These are phyloP conservation scores for Sebastes itinus DNA, from an alignment of 2,797 vertebrate species.

Conservation along the genomic window DNA sequence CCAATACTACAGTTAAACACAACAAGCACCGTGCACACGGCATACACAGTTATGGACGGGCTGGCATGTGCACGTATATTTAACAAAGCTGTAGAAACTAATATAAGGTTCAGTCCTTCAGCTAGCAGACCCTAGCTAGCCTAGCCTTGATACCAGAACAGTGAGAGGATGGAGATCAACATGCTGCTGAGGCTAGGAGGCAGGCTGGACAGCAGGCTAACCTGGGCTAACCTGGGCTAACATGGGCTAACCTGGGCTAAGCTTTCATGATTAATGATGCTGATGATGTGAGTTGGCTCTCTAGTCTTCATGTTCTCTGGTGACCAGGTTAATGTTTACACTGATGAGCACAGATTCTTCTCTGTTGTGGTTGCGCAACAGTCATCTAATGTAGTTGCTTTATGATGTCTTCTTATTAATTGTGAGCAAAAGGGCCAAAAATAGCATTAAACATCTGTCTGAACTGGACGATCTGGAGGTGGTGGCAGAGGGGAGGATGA, in stretches of 20 bases:
- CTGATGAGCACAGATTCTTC: neutral
- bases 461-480: too few relatives aligned
- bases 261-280: neutral
- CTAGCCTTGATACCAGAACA: constrained; percentile 22
- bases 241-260: neutral
- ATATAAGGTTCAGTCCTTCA: neutral
- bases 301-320: neutral
- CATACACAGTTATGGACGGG: too few relatives aligned
- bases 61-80: neutral
- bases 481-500: too few relatives aligned
- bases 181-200: neutral
- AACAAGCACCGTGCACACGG: too few relatives aligned
- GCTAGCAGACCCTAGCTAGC: constrained; percentile 36
- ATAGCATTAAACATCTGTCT: neutral
- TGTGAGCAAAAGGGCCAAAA: neutral
- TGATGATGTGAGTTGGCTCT: neutral
- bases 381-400: neutral
- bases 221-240: neutral
- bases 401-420: neutral
- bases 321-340: too few relatives aligned
- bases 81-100: neutral
- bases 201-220: neutral
- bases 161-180: constrained; percentile 19
- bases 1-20: neutral
- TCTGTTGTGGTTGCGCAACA: neutral